phyloP scores from a whole-genome alignment of 1,140 invertebrate species.

The Globodera ellingtonae region DNA sequence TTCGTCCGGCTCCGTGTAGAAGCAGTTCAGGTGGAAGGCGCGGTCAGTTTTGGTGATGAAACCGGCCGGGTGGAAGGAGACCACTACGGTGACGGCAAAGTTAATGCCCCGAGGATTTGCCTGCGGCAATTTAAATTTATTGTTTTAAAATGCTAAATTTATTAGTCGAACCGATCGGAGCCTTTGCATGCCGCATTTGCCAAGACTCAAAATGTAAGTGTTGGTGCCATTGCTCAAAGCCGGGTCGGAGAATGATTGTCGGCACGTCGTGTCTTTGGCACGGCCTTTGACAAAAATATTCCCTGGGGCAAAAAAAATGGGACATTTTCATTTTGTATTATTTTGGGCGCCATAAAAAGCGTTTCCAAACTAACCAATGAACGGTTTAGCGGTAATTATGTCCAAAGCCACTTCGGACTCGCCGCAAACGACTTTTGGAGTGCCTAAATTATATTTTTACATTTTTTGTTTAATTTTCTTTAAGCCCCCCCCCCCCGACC shows the following conservation, averaged over 20 bases:
- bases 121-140: slow-evolving; percentile 29
- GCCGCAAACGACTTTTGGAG: slow-evolving; percentile 60
- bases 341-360: neutral
- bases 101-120: slow-evolving; percentile 61
- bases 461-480: neutral
- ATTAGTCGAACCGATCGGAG: slow-evolving; percentile 50
- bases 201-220: slow-evolving; percentile 52
- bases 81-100: slow-evolving; percentile 61
- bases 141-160: slow-evolving; percentile 20
- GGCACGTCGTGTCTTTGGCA: slow-evolving; percentile 59
- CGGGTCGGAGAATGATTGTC: slow-evolving; percentile 52
- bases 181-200: slow-evolving; percentile 63
- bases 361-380: slow-evolving; percentile 55
- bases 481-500: neutral
- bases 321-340: neutral
- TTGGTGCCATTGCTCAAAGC: slow-evolving; percentile 53
- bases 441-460: slow-evolving; percentile 46
- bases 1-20: slow-evolving; percentile 64
- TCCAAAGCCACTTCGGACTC: slow-evolving; percentile 60
- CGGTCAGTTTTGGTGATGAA: slow-evolving; percentile 64
- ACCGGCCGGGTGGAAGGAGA: slow-evolving; percentile 60
- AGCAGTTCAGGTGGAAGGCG: slow-evolving; percentile 60
- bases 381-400: slow-evolving; percentile 60
- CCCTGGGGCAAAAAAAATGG: neutral
- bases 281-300: slow-evolving; percentile 53